A percentile compares a stretch with the other conserved stretches of the same genome.
Conservation (phyloP, 1,140 invertebrate genomes). For the Battus philenor region DNA sequence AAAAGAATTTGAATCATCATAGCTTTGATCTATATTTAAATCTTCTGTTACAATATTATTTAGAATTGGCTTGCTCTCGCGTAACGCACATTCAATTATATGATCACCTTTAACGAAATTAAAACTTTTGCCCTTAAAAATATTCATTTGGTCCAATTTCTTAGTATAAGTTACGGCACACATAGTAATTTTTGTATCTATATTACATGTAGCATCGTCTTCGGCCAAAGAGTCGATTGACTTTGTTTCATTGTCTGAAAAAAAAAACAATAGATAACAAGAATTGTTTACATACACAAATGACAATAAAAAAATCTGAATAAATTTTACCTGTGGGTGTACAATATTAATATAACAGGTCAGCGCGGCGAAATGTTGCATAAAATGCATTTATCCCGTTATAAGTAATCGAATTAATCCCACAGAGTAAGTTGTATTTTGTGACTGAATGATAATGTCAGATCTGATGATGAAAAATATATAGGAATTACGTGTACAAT, state of each 20-base stretch:
- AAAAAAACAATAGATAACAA: background rate
- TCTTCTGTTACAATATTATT: too few species aligned
- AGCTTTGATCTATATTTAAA: background rate
- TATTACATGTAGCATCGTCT: constrained; percentile 21
- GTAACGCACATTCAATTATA: constrained; percentile 32
- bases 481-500: too few species aligned
- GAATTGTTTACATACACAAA: background rate
- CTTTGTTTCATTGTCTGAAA: background rate
- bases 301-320: background rate
- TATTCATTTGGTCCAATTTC: constrained; percentile 52
- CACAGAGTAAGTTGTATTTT: too few species aligned
- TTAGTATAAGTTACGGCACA: constrained; percentile 44
- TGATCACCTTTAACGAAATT: constrained; percentile 26
- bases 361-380: too few species aligned
- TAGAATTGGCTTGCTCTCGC: constrained; percentile 38
- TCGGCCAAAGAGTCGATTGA: constrained; percentile 9
- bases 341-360: too few species aligned
- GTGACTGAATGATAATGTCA: too few species aligned
- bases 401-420: too few species aligned
- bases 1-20: constrained; percentile 4
- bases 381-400: too few species aligned
- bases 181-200: constrained; percentile 58
- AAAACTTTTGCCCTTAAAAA: constrained; percentile 34
- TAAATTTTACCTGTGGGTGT: background rate
- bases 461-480: too few species aligned